Evolutionary conservation across 2,797 vertebrate species (phyloP), one percentile per base, ranked within the genome.

Genomic region (Ceryle rudis): DNA sequence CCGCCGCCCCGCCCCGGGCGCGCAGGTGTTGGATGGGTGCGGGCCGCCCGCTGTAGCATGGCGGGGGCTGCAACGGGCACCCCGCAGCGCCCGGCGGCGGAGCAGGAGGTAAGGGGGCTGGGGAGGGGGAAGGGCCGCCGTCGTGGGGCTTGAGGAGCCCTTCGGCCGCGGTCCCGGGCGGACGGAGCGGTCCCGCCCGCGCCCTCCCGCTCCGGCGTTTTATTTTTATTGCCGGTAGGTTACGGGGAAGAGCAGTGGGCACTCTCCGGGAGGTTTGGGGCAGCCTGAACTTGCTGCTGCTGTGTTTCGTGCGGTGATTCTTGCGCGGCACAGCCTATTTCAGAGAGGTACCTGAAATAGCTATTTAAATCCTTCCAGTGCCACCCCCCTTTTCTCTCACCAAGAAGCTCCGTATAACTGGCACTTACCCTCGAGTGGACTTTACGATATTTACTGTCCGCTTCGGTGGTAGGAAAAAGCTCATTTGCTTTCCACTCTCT

Each of bases 1-100:
- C 54, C 37, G 22, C 93, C 25, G 86, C 89, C 78, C 97, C 94
- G 93, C 95, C 96, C 96, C 72, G 66, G 87, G 39, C 60, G 11
- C 70, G 52, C 95, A 88, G 93, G 95, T 82, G 94, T 13, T 8
- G 81, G 61, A 4, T 42, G 35, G 35, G 15, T 73, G 23, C 41
- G 65, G 15, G 44, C 41, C 66, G 72, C 5, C 21, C 5, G 57
- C 47, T 31, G 16, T 23, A 17, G 57, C 23, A 97, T 95, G 97
- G 93, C 88, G 6, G 52, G 71, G 60, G 78, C 83, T 31, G 88
- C 33, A 11, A 41, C 31, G 86, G 71, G 79, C 62, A 3, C 4
- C 65, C 52, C 73, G 77, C 35, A 22, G 70, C 86, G 5, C 9
- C 28, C 51, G 22, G n/a, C 7, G 23, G n/a, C 49, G 39, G n/a